Conservation (phyloP, 2,888 invertebrate species). For the Lepas anatifera region DNA sequence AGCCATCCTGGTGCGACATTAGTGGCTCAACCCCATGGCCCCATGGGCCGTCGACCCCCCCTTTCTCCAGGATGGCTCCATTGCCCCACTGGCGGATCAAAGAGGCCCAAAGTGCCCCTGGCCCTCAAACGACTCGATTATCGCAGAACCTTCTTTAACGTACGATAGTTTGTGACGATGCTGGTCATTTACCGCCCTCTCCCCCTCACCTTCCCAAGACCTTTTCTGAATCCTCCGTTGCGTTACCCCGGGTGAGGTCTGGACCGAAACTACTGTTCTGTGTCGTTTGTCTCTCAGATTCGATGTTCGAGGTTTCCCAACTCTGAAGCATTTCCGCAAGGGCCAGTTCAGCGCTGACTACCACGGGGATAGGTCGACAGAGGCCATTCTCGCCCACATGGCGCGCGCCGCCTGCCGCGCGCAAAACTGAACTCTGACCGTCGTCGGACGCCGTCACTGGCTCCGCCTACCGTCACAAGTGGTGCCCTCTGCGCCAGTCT, state of each 20-base stretch:
- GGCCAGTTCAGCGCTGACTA: constrained; percentile 69
- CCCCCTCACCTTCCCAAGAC: neutral
- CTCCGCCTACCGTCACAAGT: too few species aligned
- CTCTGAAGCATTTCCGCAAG: constrained; percentile 60
- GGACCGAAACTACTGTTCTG: neutral
- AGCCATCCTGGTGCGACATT: too few species aligned
- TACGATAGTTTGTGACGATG: too few species aligned
- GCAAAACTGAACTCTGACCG: constrained; percentile 33
- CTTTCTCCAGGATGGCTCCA: too few species aligned
- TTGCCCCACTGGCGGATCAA: too few species aligned
- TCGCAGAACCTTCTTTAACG: too few species aligned
- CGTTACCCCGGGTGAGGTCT: neutral
- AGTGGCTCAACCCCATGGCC: too few species aligned
- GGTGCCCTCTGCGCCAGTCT: too few species aligned
- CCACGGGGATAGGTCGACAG: constrained; percentile 57
- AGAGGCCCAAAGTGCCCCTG: too few species aligned
- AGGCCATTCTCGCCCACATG: constrained; percentile 73
- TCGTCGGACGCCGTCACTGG: neutral
- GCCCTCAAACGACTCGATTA: too few species aligned
- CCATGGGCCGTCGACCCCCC: too few species aligned
- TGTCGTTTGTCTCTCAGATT: constrained; percentile 22
- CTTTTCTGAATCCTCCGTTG: neutral
- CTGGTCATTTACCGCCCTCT: too few species aligned
- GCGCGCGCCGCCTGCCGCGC: constrained; percentile 57
- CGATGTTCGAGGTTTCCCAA: constrained; percentile 64